Conservation (phyloP, 1,140 invertebrate species). For the Ceratoteleas bidentatus region DNA sequence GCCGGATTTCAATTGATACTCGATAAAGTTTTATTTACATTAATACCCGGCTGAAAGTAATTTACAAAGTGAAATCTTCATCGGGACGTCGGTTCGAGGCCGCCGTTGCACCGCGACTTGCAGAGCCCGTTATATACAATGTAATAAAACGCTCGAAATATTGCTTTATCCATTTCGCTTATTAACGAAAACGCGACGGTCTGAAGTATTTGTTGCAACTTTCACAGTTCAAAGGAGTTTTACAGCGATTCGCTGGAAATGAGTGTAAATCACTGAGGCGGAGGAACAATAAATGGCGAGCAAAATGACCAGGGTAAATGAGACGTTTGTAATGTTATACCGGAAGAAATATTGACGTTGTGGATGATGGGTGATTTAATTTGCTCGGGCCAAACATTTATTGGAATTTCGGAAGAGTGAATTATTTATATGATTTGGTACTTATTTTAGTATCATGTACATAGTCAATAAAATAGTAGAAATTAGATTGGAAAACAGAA, state of each 20-base stretch:
- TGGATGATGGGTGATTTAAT: no score
- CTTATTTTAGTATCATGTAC: no score
- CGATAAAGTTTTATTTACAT: no score
- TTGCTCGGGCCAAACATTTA: no score
- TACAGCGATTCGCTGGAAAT: background rate
- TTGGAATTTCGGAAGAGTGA: no score
- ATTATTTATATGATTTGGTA: no score
- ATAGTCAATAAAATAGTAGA: no score
- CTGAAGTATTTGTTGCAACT: conserved; percentile 40
- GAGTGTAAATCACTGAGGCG: conserved; percentile 1
- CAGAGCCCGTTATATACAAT: conserved; percentile 38
- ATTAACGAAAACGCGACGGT: conserved; percentile 27
- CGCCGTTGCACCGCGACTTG: conserved; percentile 15
- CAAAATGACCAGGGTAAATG: background rate
- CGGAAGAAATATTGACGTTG: no score
- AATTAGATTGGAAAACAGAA: no score
- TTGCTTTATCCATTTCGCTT: conserved; percentile 43
- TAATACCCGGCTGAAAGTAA: no score
- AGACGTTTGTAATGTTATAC: no score
- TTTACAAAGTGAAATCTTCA: conserved; percentile 61
- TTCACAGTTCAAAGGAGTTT: conserved; percentile 25
- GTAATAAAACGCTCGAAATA: conserved; percentile 43
- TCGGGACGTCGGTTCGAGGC: conserved; percentile 19
- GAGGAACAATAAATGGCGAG: background rate
- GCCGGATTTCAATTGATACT: no score